A percentile compares a stretch with the other conserved stretches of the same genome.
Conservation (phyloP, 2,888 invertebrate genomes). For the Ceraclea dissimilis region DNA sequence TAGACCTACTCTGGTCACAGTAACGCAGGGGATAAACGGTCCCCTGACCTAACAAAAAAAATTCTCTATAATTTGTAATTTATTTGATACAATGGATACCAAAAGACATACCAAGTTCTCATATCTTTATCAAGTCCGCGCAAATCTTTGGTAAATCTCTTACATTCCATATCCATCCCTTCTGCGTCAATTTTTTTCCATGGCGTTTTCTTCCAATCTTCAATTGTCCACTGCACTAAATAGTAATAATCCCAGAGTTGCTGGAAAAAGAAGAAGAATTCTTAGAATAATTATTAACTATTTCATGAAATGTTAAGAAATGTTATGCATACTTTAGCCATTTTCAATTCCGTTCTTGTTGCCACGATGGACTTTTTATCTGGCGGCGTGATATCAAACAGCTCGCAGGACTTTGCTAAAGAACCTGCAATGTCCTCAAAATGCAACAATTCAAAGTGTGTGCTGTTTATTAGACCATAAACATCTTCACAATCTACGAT, state of each 20-base stretch:
- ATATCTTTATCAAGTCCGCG: constrained; percentile 74
- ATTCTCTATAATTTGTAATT: too few species aligned
- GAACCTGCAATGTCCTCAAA: constrained; percentile 62
- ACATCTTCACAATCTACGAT: constrained; percentile 58
- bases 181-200: constrained; percentile 95
- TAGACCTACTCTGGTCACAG: too few species aligned
- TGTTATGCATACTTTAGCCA: constrained; percentile 51
- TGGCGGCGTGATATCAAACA: constrained; percentile 81
- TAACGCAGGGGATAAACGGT: too few species aligned
- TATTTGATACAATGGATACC: not conserved
- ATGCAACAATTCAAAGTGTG: constrained; percentile 54
- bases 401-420: constrained; percentile 63
- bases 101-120: constrained; percentile 51
- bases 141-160: constrained; percentile 81
- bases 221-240: constrained; percentile 72
- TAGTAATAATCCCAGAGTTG: constrained; percentile 85
- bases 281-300: too few species aligned
- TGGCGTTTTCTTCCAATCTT: constrained; percentile 87
- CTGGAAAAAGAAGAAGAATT: constrained; percentile 32
- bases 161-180: constrained; percentile 90
- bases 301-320: too few species aligned
- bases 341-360: constrained; percentile 68
- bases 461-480: constrained; percentile 61
- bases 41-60: too few species aligned
- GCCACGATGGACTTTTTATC: constrained; percentile 72